A percentile compares a stretch with the other conserved stretches of the same genome.
Conservation (phyloP, 2,888 invertebrate species). For the Aphidius colemani region DNA sequence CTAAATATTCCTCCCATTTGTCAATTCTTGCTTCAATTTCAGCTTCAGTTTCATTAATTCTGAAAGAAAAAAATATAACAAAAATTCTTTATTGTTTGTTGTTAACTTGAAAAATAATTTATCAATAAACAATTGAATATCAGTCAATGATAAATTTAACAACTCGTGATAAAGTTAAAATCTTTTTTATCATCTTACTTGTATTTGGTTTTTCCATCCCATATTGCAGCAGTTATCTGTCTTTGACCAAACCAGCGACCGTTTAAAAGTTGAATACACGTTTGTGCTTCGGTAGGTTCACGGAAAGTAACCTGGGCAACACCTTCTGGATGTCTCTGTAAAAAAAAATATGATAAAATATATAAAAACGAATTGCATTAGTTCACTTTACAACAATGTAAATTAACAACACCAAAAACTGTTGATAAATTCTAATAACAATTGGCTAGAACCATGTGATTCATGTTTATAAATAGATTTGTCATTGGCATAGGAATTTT, state of each 20-base stretch:
- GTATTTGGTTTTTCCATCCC: slow-evolving; percentile 96
- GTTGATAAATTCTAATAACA: no score
- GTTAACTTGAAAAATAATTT: neutral
- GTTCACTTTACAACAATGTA: no score
- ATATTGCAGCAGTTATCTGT: slow-evolving; percentile 83
- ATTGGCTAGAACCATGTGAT: no score
- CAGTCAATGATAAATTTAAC: neutral
- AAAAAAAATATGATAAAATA: neutral
- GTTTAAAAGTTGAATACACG: slow-evolving; percentile 84
- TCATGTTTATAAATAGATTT: no score
- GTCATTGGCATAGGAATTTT: no score
- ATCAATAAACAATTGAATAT: slow-evolving; percentile 1
- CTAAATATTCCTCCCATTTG: slow-evolving; percentile 87
- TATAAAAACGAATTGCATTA: no score
- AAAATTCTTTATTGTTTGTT: neutral
- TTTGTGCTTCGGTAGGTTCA: slow-evolving; percentile 89
- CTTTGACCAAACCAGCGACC: slow-evolving; percentile 89
- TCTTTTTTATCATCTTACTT: slow-evolving; percentile 60
- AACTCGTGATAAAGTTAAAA: slow-evolving; percentile 13
- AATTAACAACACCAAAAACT: no score
- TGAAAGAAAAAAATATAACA: slow-evolving; percentile 42
- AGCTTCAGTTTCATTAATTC: slow-evolving; percentile 87
- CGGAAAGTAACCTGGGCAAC: slow-evolving; percentile 91
- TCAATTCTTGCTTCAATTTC: slow-evolving; percentile 80
- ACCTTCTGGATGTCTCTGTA: slow-evolving; percentile 88